These are phyloP conservation scores for Corvus hawaiiensis DNA, from an alignment of 2,113 vertebrate species.

Conservation along the genomic window DNA sequence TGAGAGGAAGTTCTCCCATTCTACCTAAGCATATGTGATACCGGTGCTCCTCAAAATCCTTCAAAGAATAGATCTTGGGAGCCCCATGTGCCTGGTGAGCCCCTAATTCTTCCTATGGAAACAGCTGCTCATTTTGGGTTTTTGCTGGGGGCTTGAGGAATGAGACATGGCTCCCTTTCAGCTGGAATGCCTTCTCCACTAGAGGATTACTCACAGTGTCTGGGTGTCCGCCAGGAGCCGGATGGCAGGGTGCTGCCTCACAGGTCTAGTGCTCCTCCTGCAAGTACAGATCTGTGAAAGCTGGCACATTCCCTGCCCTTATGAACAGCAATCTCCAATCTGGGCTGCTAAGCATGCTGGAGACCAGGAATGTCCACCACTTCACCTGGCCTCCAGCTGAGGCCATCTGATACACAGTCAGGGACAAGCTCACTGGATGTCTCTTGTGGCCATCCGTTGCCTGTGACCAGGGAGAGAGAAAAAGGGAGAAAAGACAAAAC, in stretches of 20 bases:
- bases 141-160: background rate
- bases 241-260: conserved; percentile 32
- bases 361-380: conserved; percentile 8
- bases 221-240: background rate
- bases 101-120: background rate
- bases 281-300: conserved; percentile 53
- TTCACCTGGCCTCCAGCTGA: background rate
- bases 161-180: background rate
- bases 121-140: background rate
- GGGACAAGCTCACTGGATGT: background rate
- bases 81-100: fast-evolving
- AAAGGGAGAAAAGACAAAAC: background rate
- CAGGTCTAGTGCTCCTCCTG: background rate
- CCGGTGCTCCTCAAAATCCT: background rate
- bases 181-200: background rate
- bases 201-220: conserved; percentile 45
- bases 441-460: background rate
- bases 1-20: background rate
- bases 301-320: background rate
- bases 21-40: background rate
- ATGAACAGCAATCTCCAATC: background rate
- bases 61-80: fast-evolving
- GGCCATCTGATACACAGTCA: background rate
- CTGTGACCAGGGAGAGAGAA: background rate
- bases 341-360: background rate